phyloP scores from a whole-genome alignment of 2,797 vertebrate species.

The Sparus aurata region DNA sequence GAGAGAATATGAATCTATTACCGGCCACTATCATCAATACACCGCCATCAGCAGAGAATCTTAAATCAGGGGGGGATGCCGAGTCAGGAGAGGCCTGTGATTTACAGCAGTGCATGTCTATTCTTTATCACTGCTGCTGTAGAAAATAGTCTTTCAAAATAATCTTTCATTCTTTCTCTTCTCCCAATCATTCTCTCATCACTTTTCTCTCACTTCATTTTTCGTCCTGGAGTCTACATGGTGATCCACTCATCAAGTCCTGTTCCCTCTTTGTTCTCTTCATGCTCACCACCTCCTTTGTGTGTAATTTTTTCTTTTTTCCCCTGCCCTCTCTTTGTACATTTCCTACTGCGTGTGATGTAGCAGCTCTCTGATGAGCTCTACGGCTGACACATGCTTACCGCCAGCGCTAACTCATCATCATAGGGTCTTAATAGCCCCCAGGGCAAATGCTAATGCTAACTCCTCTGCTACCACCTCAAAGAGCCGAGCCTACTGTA shows the following conservation, averaged over 20 bases:
- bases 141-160: constrained; percentile 61
- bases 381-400: constrained; percentile 61
- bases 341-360: constrained; percentile 50
- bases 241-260: constrained; percentile 55
- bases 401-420: constrained; percentile 67
- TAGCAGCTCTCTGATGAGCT: constrained; percentile 66
- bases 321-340: constrained; percentile 19
- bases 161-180: constrained; percentile 61
- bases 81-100: constrained; percentile 71
- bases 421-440: constrained; percentile 70
- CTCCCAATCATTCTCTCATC: constrained; percentile 53
- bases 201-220: constrained; percentile 31
- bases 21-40: constrained; percentile 75
- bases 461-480: constrained; percentile 54
- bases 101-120: constrained; percentile 67
- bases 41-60: constrained; percentile 53
- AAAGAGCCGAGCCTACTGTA: constrained; percentile 41
- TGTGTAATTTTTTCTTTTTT: constrained; percentile 14
- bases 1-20: constrained; percentile 73
- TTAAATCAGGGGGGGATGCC: constrained; percentile 62
- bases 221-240: constrained; percentile 29
- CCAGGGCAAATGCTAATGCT: constrained; percentile 71
- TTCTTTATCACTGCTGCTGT: constrained; percentile 70
- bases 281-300: constrained; percentile 30
- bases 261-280: constrained; percentile 42